Evolutionary conservation across 2,888 invertebrate genomes (phyloP).

Genomic region (Hydriomena furcata): DNA sequence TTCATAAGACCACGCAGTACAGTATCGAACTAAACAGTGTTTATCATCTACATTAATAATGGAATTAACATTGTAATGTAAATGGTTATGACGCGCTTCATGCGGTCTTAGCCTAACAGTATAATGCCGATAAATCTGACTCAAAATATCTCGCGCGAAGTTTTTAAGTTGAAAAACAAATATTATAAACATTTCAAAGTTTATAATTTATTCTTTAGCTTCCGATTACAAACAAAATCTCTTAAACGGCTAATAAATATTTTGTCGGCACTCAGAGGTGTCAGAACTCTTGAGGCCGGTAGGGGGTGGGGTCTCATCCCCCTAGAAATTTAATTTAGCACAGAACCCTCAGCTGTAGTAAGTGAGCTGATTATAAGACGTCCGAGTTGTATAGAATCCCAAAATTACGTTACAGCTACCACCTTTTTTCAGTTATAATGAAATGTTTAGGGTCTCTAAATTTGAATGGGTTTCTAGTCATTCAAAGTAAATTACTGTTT

Average conservation of each 20-base stretch:
- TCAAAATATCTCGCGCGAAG: background rate
- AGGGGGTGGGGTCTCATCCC: constrained; percentile 7
- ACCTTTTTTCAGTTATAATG: constrained; percentile 24
- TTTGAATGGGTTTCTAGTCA: constrained; percentile 14
- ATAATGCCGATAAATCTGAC: constrained; percentile 1
- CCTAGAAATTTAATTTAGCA: constrained; percentile 34
- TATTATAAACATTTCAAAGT: constrained; percentile 9
- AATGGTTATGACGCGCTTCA: too few relatives aligned
- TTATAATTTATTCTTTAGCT: constrained; percentile 20
- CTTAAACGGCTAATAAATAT: constrained; percentile 38
- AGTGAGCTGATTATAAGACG: constrained; percentile 31
- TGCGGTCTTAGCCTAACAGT: constrained; percentile 11
- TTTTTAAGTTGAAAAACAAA: background rate
- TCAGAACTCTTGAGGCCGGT: constrained; percentile 25
- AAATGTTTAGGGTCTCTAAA: constrained; percentile 20
- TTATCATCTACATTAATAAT: too few relatives aligned
- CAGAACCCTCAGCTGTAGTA: constrained; percentile 22
- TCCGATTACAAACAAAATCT: constrained; percentile 29
- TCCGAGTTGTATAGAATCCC: constrained; percentile 27
- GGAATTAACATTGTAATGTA: too few relatives aligned
- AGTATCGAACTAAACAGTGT: too few relatives aligned
- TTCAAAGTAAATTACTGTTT: constrained; percentile 13
- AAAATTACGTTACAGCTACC: constrained; percentile 21
- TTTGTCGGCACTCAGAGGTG: constrained; percentile 34
- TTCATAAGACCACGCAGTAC: too few relatives aligned